Percentiles rank a stretch among this genome's conserved stretches.
phyloP scores from a whole-genome alignment of 2,888 invertebrate genomes.

The Nomada fucata region DNA sequence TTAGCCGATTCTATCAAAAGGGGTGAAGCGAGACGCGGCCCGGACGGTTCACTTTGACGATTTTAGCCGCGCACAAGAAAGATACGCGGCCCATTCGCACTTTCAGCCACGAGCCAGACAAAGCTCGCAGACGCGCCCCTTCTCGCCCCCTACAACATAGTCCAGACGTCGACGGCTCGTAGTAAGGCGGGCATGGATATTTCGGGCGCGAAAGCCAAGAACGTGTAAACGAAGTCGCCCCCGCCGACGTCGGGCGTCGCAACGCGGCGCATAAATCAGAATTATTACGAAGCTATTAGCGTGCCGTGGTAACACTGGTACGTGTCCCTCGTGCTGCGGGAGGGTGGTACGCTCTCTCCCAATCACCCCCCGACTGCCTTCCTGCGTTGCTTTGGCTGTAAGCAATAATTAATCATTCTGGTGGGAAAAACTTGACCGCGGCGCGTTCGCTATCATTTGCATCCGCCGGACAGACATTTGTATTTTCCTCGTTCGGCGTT shows the following conservation, averaged over 20 bases:
- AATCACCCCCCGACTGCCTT: conserved; percentile 46
- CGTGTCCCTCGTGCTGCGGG: conserved; percentile 76
- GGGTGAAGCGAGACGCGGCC: not conserved
- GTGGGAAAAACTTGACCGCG: conserved; percentile 47
- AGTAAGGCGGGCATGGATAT: conserved; percentile 67
- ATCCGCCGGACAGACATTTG: not conserved
- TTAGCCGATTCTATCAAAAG: conserved; percentile 13
- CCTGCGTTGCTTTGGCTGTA: conserved; percentile 67
- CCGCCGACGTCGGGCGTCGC: conserved; percentile 62
- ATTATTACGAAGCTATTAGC: conserved; percentile 82
- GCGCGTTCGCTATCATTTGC: conserved; percentile 4
- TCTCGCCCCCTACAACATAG: conserved; percentile 51
- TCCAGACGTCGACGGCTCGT: conserved; percentile 67
- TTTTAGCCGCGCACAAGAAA: conserved; percentile 56
- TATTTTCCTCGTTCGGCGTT: not conserved
- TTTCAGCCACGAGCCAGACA: conserved; percentile 66
- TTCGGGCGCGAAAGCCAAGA: conserved; percentile 72
- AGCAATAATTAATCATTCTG: conserved; percentile 82
- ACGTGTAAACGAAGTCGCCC: conserved; percentile 73
- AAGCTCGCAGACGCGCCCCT: conserved; percentile 62
- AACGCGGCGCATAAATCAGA: conserved; percentile 80
- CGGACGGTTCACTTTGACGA: conserved; percentile 42
- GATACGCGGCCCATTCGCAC: conserved; percentile 47
- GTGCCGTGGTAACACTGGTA: conserved; percentile 80
- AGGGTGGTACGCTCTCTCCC: conserved; percentile 56